Evolutionary conservation across 2,888 invertebrate genomes (phyloP).

Genomic region (Synanthedon myopaeformis): DNA sequence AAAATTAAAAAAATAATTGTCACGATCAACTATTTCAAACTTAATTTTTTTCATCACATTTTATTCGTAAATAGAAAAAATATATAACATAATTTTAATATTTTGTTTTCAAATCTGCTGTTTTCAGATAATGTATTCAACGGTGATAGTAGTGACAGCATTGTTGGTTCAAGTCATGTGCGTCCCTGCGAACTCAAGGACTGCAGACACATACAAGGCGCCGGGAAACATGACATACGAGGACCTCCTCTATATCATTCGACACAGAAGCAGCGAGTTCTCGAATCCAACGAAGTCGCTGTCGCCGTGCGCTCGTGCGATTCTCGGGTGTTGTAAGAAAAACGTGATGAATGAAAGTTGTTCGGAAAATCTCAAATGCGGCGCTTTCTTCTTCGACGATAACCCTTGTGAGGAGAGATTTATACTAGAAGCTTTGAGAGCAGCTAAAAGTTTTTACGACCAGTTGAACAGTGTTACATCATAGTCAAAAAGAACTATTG

Average conservation of each 20-base stretch:
- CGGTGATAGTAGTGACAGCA: conserved; percentile 14
- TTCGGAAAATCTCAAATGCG: conserved; percentile 79
- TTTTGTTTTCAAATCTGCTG: no score
- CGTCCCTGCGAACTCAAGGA: conserved; percentile 19
- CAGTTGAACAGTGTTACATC: conserved; percentile 25
- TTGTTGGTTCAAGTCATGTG: conserved; percentile 20
- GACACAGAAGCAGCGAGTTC: conserved; percentile 25
- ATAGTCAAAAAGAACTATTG: background rate
- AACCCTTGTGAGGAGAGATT: conserved; percentile 78
- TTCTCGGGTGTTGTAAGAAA: conserved; percentile 77
- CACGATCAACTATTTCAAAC: no score
- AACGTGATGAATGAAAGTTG: conserved; percentile 67
- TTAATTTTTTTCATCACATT: no score
- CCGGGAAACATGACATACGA: conserved; percentile 32
- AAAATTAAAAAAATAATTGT: no score
- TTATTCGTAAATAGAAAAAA: no score
- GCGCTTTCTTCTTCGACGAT: conserved; percentile 80
- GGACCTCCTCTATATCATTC: conserved; percentile 40
- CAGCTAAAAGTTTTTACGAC: conserved; percentile 47
- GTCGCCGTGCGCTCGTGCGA: conserved; percentile 79
- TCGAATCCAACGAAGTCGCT: conserved; percentile 28
- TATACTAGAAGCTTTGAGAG: conserved; percentile 67
- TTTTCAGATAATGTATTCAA: background rate
- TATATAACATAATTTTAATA: no score
- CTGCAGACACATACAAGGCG: conserved; percentile 42